These are phyloP conservation scores for Microcebus ravelobensis DNA, from an alignment of 2,113 vertebrate species.

Conservation along the genomic window DNA sequence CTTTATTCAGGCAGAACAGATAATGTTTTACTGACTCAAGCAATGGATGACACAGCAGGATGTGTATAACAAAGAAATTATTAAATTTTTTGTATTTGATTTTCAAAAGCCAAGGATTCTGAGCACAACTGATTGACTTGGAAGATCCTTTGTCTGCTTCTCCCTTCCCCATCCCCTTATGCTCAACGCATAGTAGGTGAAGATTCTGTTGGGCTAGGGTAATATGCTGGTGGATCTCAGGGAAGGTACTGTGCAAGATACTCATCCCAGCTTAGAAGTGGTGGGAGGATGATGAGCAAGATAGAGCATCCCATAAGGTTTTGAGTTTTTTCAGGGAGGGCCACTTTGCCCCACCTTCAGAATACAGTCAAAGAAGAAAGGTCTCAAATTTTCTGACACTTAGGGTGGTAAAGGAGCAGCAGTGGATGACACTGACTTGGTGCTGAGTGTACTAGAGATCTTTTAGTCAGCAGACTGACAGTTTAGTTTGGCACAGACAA, in stretches of 20 bases:
- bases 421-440: background rate
- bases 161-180: background rate
- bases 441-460: background rate
- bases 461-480: background rate
- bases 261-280: background rate
- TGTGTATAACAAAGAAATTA: background rate
- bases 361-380: background rate
- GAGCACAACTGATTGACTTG: background rate
- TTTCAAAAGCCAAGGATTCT: conserved; percentile 24
- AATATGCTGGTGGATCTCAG: background rate
- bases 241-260: background rate
- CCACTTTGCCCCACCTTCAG: background rate
- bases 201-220: background rate
- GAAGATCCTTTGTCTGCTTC: background rate
- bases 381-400: background rate
- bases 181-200: background rate
- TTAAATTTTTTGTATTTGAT: conserved; percentile 8
- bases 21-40: background rate
- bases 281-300: background rate
- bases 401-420: background rate
- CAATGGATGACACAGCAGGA: background rate
- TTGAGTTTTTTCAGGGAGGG: background rate
- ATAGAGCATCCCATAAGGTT: background rate
- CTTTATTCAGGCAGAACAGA: background rate
- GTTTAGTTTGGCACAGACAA: background rate